These are phyloP conservation scores for Oeneis ivallda DNA, from an alignment of 2,888 invertebrate species.

Conservation along the genomic window DNA sequence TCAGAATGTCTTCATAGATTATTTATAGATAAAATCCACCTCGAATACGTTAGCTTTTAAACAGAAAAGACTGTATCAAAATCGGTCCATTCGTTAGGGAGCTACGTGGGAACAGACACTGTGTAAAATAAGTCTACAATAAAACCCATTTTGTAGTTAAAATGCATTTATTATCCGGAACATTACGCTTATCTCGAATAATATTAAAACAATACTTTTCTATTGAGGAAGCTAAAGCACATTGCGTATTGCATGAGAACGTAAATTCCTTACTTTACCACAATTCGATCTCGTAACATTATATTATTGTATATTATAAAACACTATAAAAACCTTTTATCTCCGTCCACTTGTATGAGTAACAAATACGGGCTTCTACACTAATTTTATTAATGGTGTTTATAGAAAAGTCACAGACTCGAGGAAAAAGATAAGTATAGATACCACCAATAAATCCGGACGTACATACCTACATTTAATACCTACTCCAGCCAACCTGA, in stretches of 20 bases:
- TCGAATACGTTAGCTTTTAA: no score
- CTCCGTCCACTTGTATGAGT: conserved; percentile 31
- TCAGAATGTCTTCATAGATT: no score
- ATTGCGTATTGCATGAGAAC: conserved; percentile 47
- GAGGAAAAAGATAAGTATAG: conserved; percentile 11
- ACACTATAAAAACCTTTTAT: conserved; percentile 43
- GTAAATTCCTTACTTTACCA: conserved; percentile 33
- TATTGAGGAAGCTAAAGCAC: conserved; percentile 63
- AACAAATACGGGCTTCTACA: conserved; percentile 32
- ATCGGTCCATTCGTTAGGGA: no score
- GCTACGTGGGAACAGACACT: no score
- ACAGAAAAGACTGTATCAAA: no score
- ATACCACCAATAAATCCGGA: background rate
- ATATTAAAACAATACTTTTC: conserved; percentile 57
- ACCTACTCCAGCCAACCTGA: background rate
- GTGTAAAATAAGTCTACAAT: conserved; percentile 19
- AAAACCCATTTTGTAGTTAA: conserved; percentile 50
- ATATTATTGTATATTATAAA: conserved; percentile 48
- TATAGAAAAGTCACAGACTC: conserved; percentile 2
- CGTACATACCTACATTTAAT: no score
- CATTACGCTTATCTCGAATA: conserved; percentile 61
- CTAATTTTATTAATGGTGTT: background rate
- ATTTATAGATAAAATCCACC: no score
- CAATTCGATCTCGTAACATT: conserved; percentile 37
- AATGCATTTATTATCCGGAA: conserved; percentile 65